Percentiles rank a stretch among this genome's conserved stretches.
Evolutionary conservation across 2,888 invertebrate genomes (phyloP).

Genomic region (Cosmia trapezina): DNA sequence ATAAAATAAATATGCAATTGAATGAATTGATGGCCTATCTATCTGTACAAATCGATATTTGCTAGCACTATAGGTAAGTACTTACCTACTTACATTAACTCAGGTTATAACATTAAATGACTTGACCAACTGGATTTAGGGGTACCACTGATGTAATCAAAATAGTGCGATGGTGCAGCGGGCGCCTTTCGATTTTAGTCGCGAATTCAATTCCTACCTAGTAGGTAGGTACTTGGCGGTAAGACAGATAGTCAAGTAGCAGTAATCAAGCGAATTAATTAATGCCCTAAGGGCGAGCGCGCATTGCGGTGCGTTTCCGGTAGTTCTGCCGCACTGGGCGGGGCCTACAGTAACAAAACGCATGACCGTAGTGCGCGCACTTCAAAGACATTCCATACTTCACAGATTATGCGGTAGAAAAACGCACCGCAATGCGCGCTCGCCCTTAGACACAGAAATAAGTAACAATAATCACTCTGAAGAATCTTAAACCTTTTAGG

Average conservation of each 20-base stretch:
- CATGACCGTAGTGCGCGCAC: too few species aligned
- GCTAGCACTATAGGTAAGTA: too few species aligned
- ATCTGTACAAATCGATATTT: conserved; percentile 3
- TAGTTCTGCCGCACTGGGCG: too few species aligned
- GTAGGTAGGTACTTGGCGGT: neutral
- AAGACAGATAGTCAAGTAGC: neutral
- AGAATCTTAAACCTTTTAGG: neutral
- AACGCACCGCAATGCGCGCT: too few species aligned
- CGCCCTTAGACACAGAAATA: neutral
- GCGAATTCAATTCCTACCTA: neutral
- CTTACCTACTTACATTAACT: neutral
- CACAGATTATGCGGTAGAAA: too few species aligned
- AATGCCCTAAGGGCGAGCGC: too few species aligned
- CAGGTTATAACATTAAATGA: neutral
- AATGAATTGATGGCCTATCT: neutral
- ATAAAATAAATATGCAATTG: neutral
- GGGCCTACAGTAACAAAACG: too few species aligned
- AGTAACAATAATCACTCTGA: neutral
- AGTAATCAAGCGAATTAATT: neutral
- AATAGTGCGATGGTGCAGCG: neutral
- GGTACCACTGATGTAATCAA: neutral
- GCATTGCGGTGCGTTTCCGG: too few species aligned
- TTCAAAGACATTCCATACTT: too few species aligned
- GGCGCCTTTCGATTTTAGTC: neutral
- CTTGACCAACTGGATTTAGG: neutral